phyloP scores from a whole-genome alignment of 2,888 invertebrate genomes.

The Colostygia pectinataria region DNA sequence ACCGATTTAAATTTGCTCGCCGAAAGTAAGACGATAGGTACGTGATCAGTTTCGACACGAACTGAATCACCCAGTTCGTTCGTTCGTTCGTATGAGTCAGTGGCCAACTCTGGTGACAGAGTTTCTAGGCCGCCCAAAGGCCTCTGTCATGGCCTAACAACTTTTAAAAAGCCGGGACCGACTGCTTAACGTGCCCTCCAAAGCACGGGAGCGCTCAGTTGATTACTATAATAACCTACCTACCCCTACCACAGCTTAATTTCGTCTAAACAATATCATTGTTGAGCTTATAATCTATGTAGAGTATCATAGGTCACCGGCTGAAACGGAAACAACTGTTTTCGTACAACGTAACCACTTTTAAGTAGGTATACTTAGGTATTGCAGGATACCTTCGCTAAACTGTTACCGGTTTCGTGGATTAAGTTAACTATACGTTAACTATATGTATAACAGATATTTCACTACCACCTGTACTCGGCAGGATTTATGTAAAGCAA shows the following conservation, averaged over 20 bases:
- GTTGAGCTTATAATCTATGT: constrained; percentile 33
- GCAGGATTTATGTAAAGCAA: too few species aligned
- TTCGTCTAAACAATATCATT: constrained; percentile 33
- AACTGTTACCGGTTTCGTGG: constrained; percentile 17
- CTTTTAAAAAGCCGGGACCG: too few species aligned
- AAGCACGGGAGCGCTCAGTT: too few species aligned
- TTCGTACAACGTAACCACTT: constrained; percentile 22
- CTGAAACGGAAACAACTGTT: constrained; percentile 29
- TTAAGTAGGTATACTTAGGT: constrained; percentile 2
- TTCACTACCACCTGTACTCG: too few species aligned
- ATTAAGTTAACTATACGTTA: not conserved
- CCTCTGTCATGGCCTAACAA: too few species aligned
- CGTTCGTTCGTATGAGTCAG: too few species aligned
- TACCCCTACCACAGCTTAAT: constrained; percentile 23
- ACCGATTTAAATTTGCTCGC: constrained; percentile 15
- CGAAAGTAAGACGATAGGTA: constrained; percentile 19
- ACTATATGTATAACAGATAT: too few species aligned
- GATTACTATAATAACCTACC: too few species aligned
- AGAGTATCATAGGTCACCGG: constrained; percentile 31
- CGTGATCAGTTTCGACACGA: constrained; percentile 10
- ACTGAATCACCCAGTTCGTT: too few species aligned
- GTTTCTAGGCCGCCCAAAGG: too few species aligned
- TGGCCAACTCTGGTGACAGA: too few species aligned
- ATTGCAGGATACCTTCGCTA: not conserved
- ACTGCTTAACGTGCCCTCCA: too few species aligned